A percentile compares a stretch with the other conserved stretches of the same genome.
phyloP scores from a whole-genome alignment of 2,113 vertebrate genomes.

The Mirza zaza region DNA sequence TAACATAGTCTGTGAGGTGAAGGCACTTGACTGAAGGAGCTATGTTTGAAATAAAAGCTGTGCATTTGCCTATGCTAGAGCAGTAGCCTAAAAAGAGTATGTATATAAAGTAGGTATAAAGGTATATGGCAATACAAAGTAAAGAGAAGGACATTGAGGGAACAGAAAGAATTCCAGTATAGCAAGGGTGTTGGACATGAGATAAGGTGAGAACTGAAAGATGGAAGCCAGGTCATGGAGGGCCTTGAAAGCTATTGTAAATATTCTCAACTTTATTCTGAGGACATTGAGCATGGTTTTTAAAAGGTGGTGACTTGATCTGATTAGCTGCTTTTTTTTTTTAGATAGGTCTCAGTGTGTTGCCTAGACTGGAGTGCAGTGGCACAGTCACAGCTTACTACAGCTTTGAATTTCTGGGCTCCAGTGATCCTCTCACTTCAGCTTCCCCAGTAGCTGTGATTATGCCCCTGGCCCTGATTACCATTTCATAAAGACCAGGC shows the following conservation, averaged over 20 bases:
- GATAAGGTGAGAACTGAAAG: not conserved
- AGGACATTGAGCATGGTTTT: not conserved
- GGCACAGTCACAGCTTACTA: too few species aligned
- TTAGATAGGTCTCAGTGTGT: too few species aligned
- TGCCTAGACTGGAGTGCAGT: too few species aligned
- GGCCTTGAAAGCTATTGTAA: not conserved
- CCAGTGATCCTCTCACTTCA: too few species aligned
- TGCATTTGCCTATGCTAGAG: not conserved
- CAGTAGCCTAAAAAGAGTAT: not conserved
- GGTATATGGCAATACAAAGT: not conserved
- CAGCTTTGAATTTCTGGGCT: too few species aligned
- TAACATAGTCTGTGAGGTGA: not conserved
- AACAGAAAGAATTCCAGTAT: not conserved
- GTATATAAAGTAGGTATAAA: not conserved
- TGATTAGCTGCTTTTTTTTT: not conserved
- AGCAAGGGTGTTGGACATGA: not conserved
- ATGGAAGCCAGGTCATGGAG: not conserved
- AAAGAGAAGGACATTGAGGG: not conserved
- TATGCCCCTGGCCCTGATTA: not conserved
- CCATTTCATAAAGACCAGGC: slow-evolving; percentile 19
- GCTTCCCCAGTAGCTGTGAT: too few species aligned
- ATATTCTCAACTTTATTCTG: not conserved
- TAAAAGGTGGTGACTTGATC: not conserved
- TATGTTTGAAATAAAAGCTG: not conserved
- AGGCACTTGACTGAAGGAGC: not conserved